These are phyloP conservation scores for Phymatocera aterrima DNA, from an alignment of 2,888 invertebrate species.

Conservation along the genomic window DNA sequence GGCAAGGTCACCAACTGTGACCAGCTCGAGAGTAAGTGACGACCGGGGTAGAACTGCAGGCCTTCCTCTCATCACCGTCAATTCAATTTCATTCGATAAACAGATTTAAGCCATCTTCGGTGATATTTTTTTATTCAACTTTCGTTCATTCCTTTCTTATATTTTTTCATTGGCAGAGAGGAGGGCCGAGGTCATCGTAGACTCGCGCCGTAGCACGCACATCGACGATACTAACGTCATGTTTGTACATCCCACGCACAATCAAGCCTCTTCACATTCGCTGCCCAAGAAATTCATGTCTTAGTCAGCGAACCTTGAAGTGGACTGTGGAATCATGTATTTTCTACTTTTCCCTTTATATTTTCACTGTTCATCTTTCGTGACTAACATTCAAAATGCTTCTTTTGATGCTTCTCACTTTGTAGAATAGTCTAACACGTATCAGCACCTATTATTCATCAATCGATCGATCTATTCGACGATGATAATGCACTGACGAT, in stretches of 20 bases:
- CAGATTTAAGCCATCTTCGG: no score
- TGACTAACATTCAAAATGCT: slow-evolving; percentile 42
- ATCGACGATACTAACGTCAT: slow-evolving; percentile 66
- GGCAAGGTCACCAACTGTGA: slow-evolving; percentile 98
- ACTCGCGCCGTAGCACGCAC: slow-evolving; percentile 74
- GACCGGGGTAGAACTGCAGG: slow-evolving; percentile 60
- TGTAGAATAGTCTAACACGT: slow-evolving; percentile 33
- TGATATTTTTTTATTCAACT: neutral
- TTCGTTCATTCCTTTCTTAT: slow-evolving; percentile 27
- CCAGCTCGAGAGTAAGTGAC: slow-evolving; percentile 96
- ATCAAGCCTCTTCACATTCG: slow-evolving; percentile 18
- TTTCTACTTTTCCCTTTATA: slow-evolving; percentile 32
- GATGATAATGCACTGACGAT: neutral
- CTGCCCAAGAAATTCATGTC: neutral
- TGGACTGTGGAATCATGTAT: neutral
- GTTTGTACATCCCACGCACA: neutral
- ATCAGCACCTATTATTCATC: slow-evolving; percentile 1
- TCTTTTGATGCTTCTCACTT: slow-evolving; percentile 44
- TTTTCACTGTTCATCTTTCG: slow-evolving; percentile 24
- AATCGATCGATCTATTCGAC: slow-evolving; percentile 23
- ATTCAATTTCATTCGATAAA: neutral
- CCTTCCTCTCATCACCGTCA: slow-evolving; percentile 27
- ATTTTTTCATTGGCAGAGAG: slow-evolving; percentile 48
- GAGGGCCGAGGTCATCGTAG: slow-evolving; percentile 66
- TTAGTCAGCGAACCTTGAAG: slow-evolving; percentile 4